Evolutionary conservation across 2,888 invertebrate species (phyloP), one percentile per base, ranked within the genome.

Genomic region (Elysia crispata): DNA sequence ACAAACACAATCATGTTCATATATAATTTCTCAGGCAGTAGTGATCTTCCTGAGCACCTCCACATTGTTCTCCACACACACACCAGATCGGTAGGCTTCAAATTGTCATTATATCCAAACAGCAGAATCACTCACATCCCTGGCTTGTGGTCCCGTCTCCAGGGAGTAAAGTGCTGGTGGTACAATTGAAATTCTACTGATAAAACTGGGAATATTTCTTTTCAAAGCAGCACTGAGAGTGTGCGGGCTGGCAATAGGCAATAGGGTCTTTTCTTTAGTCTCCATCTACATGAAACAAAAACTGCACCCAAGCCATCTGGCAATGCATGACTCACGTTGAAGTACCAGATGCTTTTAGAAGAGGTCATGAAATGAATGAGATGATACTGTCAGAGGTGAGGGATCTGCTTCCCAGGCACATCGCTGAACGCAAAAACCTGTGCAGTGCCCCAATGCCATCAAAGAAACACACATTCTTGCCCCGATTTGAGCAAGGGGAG

Each of bases 271-370:
- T 77, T 80, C 3, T 77, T 77, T n/a, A n/a, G 57, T 80, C 25
- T 0, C 78, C 76, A 33, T 73, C 50, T 5, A 6, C 8, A 50
- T 82, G 80, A 18, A 75, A 60, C 5, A n/a, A 82, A 18, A 11
- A 80, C 60, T 13, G 91, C 90, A 49, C 89, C 89, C 49, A 89
- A 80, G 31, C 91, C 91, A 33, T 81, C 80, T n/a, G 87, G 87
- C 15, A 88, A 89, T 0, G 92, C 92, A 85, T 93, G 92, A 54
- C 89, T 88, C 3, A 90, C 86, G n/a, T n/a, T n/a, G n/a, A 5
- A 92, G 79, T 33, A 86, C 82, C 13, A 92, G 73, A 20, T 83
- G 84, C 23, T 83, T 77, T 3, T n/a, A n/a, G 11, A 72, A 1
- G 87, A 84, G 73, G n/a, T n/a, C n/a, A 92, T 86, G 23, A 60